phyloP scores from a whole-genome alignment of 2,113 vertebrate genomes.

The Odobenus rosmarus region DNA sequence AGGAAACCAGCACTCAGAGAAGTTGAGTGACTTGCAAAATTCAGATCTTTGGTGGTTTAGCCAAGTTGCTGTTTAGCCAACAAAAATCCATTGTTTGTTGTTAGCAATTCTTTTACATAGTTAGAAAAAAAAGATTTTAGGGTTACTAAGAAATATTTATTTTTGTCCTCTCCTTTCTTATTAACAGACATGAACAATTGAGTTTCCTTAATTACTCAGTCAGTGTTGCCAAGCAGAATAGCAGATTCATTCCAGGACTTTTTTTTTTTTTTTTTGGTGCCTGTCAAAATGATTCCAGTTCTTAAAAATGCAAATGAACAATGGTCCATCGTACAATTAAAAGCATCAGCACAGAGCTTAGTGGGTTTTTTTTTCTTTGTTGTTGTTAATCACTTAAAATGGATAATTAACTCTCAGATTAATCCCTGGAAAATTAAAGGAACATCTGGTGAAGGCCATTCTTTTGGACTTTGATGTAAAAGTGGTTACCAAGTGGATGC shows the following conservation, averaged over 20 bases:
- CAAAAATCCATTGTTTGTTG: neutral
- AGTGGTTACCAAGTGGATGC: conserved; percentile 36
- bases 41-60: neutral
- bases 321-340: conserved; percentile 45
- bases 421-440: conserved; percentile 63
- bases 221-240: conserved; percentile 13
- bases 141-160: neutral
- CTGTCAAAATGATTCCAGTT: neutral
- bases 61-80: neutral
- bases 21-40: neutral
- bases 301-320: conserved; percentile 57
- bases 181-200: neutral
- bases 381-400: conserved; percentile 67
- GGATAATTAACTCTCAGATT: conserved; percentile 69
- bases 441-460: conserved; percentile 65
- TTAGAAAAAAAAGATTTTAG: neutral
- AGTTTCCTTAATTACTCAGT: conserved; percentile 29
- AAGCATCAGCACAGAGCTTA: conserved; percentile 36
- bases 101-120: neutral
- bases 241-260: conserved; percentile 32
- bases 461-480: conserved; percentile 49
- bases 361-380: conserved; percentile 1
- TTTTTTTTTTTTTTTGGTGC: neutral
- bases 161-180: neutral
- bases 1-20: neutral